Evolutionary conservation across 2,888 invertebrate species (phyloP), one percentile per base, ranked within the genome.

Genomic region (Nephrocerus scutellatus): DNA sequence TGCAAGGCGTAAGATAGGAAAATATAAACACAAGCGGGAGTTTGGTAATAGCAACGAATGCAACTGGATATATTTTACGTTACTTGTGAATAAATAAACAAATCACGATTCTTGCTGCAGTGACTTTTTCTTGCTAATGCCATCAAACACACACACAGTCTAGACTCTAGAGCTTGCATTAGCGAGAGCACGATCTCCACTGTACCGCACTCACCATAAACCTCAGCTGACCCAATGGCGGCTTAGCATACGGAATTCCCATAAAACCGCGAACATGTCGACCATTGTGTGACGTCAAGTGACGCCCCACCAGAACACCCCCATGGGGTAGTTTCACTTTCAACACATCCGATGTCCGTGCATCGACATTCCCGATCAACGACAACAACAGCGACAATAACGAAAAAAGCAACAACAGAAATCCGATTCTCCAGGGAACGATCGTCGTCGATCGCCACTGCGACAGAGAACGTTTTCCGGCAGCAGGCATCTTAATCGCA

Each of bases 131-230:
- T n/a, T n/a, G n/a, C n/a, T n/a, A n/a, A n/a, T n/a, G n/a, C n/a
- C n/a, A n/a, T n/a, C n/a, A n/a, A n/a, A n/a, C n/a, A n/a, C n/a
- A n/a, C n/a, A n/a, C n/a, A n/a, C n/a, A n/a, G n/a, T n/a, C n/a
- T n/a, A n/a, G n/a, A n/a, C n/a, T n/a, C n/a, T n/a, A n/a, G n/a
- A n/a, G n/a, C n/a, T n/a, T n/a, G n/a, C n/a, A n/a, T n/a, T n/a
- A n/a, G n/a, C n/a, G n/a, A n/a, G n/a, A n/a, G n/a, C n/a, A n/a
- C n/a, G n/a, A n/a, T n/a, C n/a, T n/a, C n/a, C n/a, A n/a, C n/a
- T n/a, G n/a, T n/a, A n/a, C n/a, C n/a, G n/a, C n/a, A n/a, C 54
- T 59, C 66, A 79, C 80, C 75, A 76, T 72, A 59, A 82, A 82
- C 52, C 82, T 69, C 7, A 81, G 63, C 4, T 75, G 66, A 10